phyloP scores from a whole-genome alignment of 2,797 vertebrate species.

The Semaprochilodus insignis region DNA sequence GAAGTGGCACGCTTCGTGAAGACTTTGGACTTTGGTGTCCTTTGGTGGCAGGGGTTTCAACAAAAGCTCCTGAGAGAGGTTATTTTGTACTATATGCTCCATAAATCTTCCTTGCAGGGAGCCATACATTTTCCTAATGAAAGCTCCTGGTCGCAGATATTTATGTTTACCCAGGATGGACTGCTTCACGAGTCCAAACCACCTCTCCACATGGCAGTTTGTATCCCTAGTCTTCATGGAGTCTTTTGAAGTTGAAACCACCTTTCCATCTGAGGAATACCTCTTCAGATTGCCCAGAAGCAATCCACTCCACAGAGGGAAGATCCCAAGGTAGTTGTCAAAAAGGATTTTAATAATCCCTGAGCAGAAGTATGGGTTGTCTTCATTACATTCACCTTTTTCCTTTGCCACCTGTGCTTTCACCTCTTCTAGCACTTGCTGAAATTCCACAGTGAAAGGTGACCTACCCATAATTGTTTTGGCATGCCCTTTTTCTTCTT shows the following conservation, averaged over 20 bases:
- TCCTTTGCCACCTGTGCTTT: background rate
- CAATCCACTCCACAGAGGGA: too few species aligned
- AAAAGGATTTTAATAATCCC: conserved; percentile 15
- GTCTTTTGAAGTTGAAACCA: background rate
- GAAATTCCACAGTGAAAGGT: conserved; percentile 5
- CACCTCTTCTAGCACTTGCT: background rate
- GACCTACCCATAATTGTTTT: background rate
- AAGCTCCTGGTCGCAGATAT: conserved; percentile 12
- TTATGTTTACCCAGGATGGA: conserved; percentile 11
- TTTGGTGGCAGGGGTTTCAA: background rate
- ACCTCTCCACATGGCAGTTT: conserved; percentile 32
- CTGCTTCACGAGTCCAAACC: conserved; percentile 26
- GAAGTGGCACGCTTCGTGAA: background rate
- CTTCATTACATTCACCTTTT: background rate
- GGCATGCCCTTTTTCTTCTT: background rate
- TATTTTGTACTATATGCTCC: conserved; percentile 38
- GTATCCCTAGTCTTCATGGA: conserved; percentile 26
- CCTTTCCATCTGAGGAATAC: background rate
- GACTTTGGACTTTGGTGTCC: background rate
- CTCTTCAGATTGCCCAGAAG: conserved; percentile 33
- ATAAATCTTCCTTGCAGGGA: conserved; percentile 22
- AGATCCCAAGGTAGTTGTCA: conserved; percentile 26
- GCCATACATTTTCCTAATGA: conserved; percentile 16
- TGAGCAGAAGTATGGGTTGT: conserved; percentile 1
- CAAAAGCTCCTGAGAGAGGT: conserved; percentile 15